Evolutionary conservation across 2,888 invertebrate species (phyloP).

Genomic region (Masnerella sp.): DNA sequence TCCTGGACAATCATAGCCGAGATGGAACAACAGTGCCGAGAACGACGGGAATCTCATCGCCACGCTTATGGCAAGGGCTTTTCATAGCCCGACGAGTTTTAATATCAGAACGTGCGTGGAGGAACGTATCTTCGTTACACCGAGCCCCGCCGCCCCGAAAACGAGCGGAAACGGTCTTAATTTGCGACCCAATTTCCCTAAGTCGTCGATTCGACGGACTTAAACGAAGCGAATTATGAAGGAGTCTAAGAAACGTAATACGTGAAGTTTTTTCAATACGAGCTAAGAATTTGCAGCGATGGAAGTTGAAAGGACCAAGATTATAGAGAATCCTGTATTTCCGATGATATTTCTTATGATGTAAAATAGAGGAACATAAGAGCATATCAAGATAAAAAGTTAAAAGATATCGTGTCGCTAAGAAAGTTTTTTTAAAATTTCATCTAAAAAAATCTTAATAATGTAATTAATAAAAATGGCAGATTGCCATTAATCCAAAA

Average conservation of each 20-base stretch:
- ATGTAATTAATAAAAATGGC: too few species aligned
- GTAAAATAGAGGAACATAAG: too few species aligned
- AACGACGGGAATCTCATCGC: constrained; percentile 40
- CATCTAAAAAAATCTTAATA: too few species aligned
- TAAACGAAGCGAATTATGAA: neutral
- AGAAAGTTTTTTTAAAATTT: too few species aligned
- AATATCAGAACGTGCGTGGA: constrained; percentile 54
- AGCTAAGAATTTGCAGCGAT: too few species aligned
- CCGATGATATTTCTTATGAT: too few species aligned
- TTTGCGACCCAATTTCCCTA: constrained; percentile 33
- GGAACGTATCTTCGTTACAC: constrained; percentile 44
- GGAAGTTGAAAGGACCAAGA: too few species aligned
- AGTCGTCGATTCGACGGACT: constrained; percentile 3
- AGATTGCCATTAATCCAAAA: too few species aligned
- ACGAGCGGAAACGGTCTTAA: constrained; percentile 32
- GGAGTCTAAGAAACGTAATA: neutral
- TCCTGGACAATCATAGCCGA: constrained; percentile 40
- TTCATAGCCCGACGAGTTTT: constrained; percentile 42
- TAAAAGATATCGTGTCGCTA: too few species aligned
- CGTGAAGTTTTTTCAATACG: neutral
- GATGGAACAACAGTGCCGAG: constrained; percentile 37
- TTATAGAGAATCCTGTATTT: too few species aligned
- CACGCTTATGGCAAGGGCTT: constrained; percentile 43
- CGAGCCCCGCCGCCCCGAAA: constrained; percentile 11
- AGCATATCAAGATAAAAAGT: too few species aligned